Evolutionary conservation across 2,888 invertebrate species (phyloP), one percentile per base, ranked within the genome.

Genomic region (Drosophila tanythrix): DNA sequence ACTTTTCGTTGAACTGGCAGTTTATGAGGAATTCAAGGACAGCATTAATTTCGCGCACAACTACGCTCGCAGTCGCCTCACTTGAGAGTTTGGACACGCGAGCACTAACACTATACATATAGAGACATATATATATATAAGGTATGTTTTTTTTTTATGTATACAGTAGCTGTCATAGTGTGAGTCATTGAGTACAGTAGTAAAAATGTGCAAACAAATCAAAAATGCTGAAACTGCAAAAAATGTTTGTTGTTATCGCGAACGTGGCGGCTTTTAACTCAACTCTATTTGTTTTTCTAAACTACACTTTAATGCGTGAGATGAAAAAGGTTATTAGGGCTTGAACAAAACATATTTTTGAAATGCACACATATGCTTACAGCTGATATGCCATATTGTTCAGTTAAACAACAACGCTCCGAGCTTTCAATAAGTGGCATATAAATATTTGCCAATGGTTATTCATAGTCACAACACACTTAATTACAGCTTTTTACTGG

Each of bases 11-110:
- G 90, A 87, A 82, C 82, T 87, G 88, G 80, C 89, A 90, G 84
- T 84, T 87, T 90, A 82, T 87, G 82, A 76, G 82, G 71, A 82
- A 90, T 84, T 89, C 89, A 87, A 87, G 87, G 88, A 76, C 80
- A 80, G 64, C 88, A 85, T 89, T 88, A 82, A 87, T 84, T 82
- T 74, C 63, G 61, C 70, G 67, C 62, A 50, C 65, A 79, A 68
- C 71, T 70, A 70, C 31, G 33, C 46, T 35, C 36, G 25, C 36
- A 57, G 15, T 15, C 29, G 36, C 35, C n/a, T 31, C 72, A 67
- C 70, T 82, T 76, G 57, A 82, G 79, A 81, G 68, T 76, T 82
- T 43, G 63, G 64, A 71, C 67, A 65, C 68, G 70, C 65, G 52
- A 65, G 63, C 46, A 46, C 13, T 21, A 13, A 46, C 46, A 15